Base-by-base conservation (phyloP, 2,797 vertebrate species). In the Enoplosus armatus region DNA sequence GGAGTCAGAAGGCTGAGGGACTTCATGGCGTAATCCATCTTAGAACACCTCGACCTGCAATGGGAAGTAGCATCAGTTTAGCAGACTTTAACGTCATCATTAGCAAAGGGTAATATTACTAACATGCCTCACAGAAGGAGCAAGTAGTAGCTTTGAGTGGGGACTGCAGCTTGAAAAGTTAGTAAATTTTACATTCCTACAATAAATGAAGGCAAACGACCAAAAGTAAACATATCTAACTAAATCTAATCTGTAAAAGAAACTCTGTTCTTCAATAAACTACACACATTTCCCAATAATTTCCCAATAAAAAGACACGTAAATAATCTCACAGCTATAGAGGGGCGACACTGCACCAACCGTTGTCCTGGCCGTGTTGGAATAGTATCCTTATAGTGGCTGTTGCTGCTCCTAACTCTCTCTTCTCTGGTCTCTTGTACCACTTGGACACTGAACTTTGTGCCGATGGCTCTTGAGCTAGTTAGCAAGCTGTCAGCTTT, bases 11-110 rank as follows among this genome's bases (percentile, higher is more conserved):
- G 92, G 84, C 94, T 95, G 80, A 99, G 92, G 11, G 96, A 98
- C 91, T 96, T 97, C 94, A 95, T 97, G n/a, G 97, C 97, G 0
- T 97, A 97, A 73, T 98, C 97, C 97, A 98, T 98, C 58, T 75
- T 65, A 70, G 29, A 51, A 60, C 41, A 45, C 35, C 58, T 62
- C 75, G 31, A 73, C 75, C 84, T 88, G 78, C 11, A 6, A 22
- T 16, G 47, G 29, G 20, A 65, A 79, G 31, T 0, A 81, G 59
- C 26, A 58, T 50, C 41, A 56, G 50, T 82, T 79, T 60, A 80
- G 24, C 33, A 54, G 29, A 68, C 12, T 22, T 31, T 4, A 50
- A 6, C 6, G 24, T 54, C 41, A 37, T 4, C 29, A 54, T 2
- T 12, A n/a, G 4, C 0, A 64, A 26, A 53, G 16, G 5, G 18